Evolutionary conservation across 2,888 invertebrate species (phyloP), one percentile per base, ranked within the genome.

Genomic region (Frankliniella intonsa): DNA sequence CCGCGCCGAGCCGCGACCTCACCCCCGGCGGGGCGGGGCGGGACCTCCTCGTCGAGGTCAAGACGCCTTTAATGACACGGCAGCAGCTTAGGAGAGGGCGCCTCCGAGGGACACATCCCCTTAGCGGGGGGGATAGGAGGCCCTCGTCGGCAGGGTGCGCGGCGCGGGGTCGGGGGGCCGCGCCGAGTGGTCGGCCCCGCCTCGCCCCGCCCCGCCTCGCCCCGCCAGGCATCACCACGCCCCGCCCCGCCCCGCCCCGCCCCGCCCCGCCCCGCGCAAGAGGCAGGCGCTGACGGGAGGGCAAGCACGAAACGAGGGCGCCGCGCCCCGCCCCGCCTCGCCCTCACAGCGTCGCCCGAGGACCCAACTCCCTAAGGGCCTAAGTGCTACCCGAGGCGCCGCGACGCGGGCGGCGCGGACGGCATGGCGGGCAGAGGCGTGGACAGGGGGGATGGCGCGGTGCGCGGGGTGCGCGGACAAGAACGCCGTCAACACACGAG

Each of bases 91-190:
- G 82, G 81, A 80, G 80, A 81, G 50, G 69, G 55, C 79, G 81
- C 69, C 81, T 19, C 22, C 51, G 76, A 79, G 79, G 38, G 81
- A n/a, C n/a, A n/a, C 38, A 38, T 38, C 38, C 38, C 82, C 85
- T 85, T 85, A 86, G 86, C 86, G 86, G 86, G 86, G 87, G 87
- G 87, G 86, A 82, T 19, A 55, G 19, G 55, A 55, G 55, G 55
- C 14, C 5, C 55, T 19, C 5, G 55, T 55, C 17, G 55, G 14
- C 55, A 19, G 11, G 55, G 10, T 10, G 55, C 55, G 55, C 5
- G 55, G 55, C 14, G 55, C 38, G 55, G 8, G 55, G 55, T 55
- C 14, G 55, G 55, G 55, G 12, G 55, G 8, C 55, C 17, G 19
- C 55, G 55, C 55, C 11, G 12, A 55, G 17, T 5, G 14, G 55